These are phyloP conservation scores for Sylvilagus floridanus DNA, from an alignment of 2,797 vertebrate species.

Conservation along the genomic window DNA sequence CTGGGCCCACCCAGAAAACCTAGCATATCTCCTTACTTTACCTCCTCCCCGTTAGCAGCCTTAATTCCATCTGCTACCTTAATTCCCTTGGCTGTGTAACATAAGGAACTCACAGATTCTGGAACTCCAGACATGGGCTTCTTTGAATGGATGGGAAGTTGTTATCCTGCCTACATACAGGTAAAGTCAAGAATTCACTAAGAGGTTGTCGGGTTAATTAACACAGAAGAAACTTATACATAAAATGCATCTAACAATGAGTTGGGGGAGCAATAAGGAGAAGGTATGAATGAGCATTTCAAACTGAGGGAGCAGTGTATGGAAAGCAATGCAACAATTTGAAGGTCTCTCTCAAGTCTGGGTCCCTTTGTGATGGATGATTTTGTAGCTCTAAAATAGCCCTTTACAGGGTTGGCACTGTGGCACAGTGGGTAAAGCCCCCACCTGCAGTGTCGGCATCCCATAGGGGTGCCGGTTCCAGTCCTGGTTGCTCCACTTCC, in stretches of 20 bases:
- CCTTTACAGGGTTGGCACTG: no score
- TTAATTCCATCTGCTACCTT: background rate
- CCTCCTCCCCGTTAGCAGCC: background rate
- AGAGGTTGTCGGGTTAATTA: background rate
- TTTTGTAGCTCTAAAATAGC: background rate
- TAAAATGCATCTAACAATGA: background rate
- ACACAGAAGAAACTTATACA: background rate
- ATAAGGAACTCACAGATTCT: background rate
- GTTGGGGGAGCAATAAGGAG: background rate
- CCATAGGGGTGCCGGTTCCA: no score
- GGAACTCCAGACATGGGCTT: background rate
- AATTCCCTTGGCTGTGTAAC: background rate
- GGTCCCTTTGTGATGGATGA: background rate
- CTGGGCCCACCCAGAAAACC: background rate
- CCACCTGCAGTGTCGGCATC: no score
- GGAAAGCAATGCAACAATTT: background rate
- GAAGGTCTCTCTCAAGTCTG: no score
- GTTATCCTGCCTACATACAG: background rate
- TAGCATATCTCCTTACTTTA: background rate
- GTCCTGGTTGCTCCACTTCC: no score
- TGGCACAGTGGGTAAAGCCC: no score
- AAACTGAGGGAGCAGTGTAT: background rate
- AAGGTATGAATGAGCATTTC: background rate
- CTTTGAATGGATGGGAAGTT: fast-evolving
- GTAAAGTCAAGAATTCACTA: background rate